Evolutionary conservation across 2,888 invertebrate species (phyloP).

Genomic region (Seira musarum): DNA sequence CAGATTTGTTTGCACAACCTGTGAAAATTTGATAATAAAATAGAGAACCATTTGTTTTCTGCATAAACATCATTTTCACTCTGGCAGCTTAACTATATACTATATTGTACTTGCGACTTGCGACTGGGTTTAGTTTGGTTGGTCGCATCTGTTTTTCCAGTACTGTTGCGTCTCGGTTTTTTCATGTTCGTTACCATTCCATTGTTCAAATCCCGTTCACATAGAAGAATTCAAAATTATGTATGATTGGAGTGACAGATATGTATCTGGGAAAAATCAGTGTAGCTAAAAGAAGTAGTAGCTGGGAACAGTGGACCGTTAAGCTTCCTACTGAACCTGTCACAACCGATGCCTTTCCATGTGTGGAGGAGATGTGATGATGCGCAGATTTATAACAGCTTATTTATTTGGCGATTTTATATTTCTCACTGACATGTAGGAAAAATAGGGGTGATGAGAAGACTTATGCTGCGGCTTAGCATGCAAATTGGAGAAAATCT

Average conservation of each 20-base stretch:
- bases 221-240: too few relatives aligned
- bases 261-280: constrained; percentile 47
- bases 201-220: constrained; percentile 26
- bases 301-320: too few relatives aligned
- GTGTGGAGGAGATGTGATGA: constrained; percentile 12
- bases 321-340: not conserved
- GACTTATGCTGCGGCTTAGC: constrained; percentile 46
- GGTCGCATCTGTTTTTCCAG: constrained; percentile 49
- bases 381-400: constrained; percentile 49
- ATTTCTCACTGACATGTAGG: too few relatives aligned
- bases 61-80: too few relatives aligned
- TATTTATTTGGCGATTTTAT: not conserved
- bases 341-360: not conserved
- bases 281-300: not conserved
- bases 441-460: constrained; percentile 26
- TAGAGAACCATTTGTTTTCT: constrained; percentile 28
- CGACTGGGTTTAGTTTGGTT: constrained; percentile 38
- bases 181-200: constrained; percentile 38
- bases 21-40: constrained; percentile 59
- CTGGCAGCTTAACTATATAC: too few relatives aligned
- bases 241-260: constrained; percentile 37
- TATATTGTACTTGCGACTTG: too few relatives aligned
- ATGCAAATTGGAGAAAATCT: constrained; percentile 48
- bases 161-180: not conserved
- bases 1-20: constrained; percentile 52